Conservation (phyloP, 2,113 vertebrate genomes). For the Periophthalmus modestus region DNA sequence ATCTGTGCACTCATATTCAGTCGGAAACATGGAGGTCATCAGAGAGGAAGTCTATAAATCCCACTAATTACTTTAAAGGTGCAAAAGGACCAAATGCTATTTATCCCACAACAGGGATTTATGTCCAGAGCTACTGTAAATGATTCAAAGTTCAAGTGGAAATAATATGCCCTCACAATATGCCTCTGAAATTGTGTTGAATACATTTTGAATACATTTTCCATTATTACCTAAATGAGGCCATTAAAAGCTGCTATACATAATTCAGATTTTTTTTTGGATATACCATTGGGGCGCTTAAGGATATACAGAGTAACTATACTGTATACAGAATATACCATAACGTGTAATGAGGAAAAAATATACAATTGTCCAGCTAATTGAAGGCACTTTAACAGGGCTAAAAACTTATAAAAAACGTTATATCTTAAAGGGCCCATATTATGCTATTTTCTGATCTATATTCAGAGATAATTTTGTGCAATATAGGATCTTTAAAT, state of each 20-base stretch:
- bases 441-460: too few relatives aligned
- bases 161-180: background rate
- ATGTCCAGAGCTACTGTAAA: background rate
- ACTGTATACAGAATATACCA: background rate
- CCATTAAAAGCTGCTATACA: background rate
- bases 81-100: background rate
- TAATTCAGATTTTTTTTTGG: background rate
- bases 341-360: background rate
- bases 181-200: background rate
- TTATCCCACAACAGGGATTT: background rate
- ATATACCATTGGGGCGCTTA: background rate
- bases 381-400: too few relatives aligned
- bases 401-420: too few relatives aligned
- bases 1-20: slow-evolving; percentile 11
- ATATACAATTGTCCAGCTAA: background rate
- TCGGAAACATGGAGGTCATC: slow-evolving; percentile 6
- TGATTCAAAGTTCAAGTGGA: background rate
- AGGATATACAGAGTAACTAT: background rate
- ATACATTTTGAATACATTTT: background rate
- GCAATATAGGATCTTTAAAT: too few relatives aligned
- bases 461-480: too few relatives aligned
- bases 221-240: background rate
- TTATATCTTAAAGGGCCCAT: too few relatives aligned
- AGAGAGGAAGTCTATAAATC: background rate
- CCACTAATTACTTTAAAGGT: slow-evolving; percentile 12